These are phyloP conservation scores for Coleophora flavipennella DNA, from an alignment of 2,888 invertebrate species.

Conservation along the genomic window DNA sequence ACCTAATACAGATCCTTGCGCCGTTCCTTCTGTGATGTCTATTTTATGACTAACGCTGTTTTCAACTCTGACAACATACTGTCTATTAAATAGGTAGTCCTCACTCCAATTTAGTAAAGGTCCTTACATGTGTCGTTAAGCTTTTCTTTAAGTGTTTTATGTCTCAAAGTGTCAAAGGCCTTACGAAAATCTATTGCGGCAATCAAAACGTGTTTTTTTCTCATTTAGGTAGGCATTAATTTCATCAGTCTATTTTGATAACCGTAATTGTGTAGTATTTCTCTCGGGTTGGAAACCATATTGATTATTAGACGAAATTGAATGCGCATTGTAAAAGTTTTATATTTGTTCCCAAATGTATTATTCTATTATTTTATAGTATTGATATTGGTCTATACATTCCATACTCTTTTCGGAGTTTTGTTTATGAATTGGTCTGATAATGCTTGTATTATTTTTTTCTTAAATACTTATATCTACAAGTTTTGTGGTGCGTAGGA, in stretches of 20 bases:
- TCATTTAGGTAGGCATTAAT: slow-evolving; percentile 6
- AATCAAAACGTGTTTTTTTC: slow-evolving; percentile 8
- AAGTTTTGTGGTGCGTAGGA: no score
- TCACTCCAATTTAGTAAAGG: slow-evolving; percentile 6
- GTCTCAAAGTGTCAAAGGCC: slow-evolving; percentile 12
- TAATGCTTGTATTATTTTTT: no score
- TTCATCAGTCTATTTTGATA: slow-evolving; percentile 5
- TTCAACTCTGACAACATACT: slow-evolving; percentile 4
- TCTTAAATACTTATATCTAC: no score
- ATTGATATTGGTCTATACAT: no score
- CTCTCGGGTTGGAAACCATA: background rate
- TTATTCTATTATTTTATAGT: no score
- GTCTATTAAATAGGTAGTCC: slow-evolving; percentile 7
- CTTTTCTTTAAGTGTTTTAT: slow-evolving; percentile 5
- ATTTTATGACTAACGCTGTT: slow-evolving; percentile 3
- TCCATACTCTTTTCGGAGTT: no score
- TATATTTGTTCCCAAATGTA: no score
- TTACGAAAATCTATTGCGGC: slow-evolving; percentile 11
- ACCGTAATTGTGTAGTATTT: slow-evolving; percentile 5
- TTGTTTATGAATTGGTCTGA: no score
- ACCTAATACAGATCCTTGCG: slow-evolving; percentile 12
- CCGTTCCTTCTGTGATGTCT: slow-evolving; percentile 5
- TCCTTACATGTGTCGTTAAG: slow-evolving; percentile 3
- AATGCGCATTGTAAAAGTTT: no score
- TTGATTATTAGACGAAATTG: background rate